Conservation (phyloP, 1,140 invertebrate species). For the Rhopalosiphum maidis region DNA sequence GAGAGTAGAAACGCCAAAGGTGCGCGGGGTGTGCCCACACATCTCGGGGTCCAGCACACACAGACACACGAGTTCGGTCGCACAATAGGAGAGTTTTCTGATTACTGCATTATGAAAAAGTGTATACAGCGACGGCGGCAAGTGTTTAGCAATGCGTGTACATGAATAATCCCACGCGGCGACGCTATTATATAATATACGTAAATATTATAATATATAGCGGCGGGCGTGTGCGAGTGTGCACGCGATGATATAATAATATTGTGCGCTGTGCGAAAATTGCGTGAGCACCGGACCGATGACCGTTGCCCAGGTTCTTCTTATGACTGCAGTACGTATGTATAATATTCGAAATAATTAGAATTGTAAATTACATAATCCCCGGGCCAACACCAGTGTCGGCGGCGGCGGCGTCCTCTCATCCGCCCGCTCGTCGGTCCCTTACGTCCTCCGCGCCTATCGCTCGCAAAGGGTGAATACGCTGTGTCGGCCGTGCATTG, state of each 20-base stretch:
- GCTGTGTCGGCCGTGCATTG: neutral
- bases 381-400: slow-evolving; percentile 19
- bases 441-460: neutral
- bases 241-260: neutral
- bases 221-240: neutral
- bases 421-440: neutral
- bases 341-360: slow-evolving; percentile 54
- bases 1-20: neutral
- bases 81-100: slow-evolving; percentile 31
- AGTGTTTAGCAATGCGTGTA: slow-evolving; percentile 50
- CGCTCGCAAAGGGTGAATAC: neutral
- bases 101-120: slow-evolving; percentile 35
- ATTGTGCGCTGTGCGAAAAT: slow-evolving; percentile 3
- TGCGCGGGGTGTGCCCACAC: neutral
- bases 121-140: neutral
- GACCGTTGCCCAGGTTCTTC: slow-evolving; percentile 41
- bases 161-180: slow-evolving; percentile 40
- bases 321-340: neutral
- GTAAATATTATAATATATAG: slow-evolving; percentile 4
- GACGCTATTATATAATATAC: slow-evolving; percentile 21
- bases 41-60: neutral
- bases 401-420: neutral
- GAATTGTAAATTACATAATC: slow-evolving; percentile 53
- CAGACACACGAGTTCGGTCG: neutral
- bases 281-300: slow-evolving; percentile 42